A percentile compares a stretch with the other conserved stretches of the same genome.
These are phyloP conservation scores for Camponotus vicinus DNA, from an alignment of 1,140 invertebrate species.

Conservation along the genomic window DNA sequence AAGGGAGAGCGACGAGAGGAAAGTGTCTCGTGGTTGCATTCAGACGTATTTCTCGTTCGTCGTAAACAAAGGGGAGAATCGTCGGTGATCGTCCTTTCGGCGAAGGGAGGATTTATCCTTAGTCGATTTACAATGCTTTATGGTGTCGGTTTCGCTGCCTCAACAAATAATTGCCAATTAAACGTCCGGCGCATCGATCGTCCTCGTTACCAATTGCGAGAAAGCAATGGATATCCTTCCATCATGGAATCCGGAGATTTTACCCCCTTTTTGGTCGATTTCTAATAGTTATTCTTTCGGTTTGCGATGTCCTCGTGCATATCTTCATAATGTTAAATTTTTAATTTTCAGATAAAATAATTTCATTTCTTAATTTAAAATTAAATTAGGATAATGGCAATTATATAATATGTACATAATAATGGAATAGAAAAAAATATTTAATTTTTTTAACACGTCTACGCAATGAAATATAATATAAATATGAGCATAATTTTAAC, in stretches of 20 bases:
- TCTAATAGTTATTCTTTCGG: neutral
- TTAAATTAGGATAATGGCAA: too few relatives aligned
- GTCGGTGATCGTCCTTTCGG: constrained; percentile 54
- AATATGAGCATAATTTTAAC: too few relatives aligned
- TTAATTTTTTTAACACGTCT: neutral
- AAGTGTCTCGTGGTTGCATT: constrained; percentile 44
- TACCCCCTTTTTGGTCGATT: neutral
- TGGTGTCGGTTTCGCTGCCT: constrained; percentile 79
- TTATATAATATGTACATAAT: too few relatives aligned
- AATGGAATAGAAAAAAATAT: too few relatives aligned
- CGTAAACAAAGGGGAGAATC: constrained; percentile 11
- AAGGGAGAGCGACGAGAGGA: constrained; percentile 1
- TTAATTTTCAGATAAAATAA: neutral
- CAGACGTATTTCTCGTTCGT: constrained; percentile 66
- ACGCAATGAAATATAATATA: neutral
- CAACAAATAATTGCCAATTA: constrained; percentile 83
- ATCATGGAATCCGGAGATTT: constrained; percentile 40
- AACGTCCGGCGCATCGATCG: constrained; percentile 77
- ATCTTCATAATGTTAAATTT: neutral
- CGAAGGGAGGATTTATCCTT: constrained; percentile 80
- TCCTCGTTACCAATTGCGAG: constrained; percentile 69
- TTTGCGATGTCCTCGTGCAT: neutral
- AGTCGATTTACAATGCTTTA: constrained; percentile 81
- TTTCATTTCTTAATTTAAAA: neutral
- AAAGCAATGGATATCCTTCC: constrained; percentile 62